Conservation (phyloP, 2,113 vertebrate species). For the Ammodytes marinus region DNA sequence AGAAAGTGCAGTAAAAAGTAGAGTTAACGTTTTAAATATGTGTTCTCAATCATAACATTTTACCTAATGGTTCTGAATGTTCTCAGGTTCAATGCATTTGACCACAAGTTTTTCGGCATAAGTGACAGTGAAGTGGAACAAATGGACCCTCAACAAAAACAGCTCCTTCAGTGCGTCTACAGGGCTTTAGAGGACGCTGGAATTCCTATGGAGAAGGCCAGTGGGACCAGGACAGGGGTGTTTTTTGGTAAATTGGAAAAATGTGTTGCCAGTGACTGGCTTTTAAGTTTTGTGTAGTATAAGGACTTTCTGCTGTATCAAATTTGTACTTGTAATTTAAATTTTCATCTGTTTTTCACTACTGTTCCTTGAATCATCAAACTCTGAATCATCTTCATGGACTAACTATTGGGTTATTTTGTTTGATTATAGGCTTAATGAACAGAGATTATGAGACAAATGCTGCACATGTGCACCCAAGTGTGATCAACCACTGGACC, state of each 20-base stretch:
- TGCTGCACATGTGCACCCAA: conserved; percentile 70
- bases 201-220: conserved; percentile 86
- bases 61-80: background rate
- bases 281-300: background rate
- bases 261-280: background rate
- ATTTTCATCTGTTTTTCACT: background rate
- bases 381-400: background rate
- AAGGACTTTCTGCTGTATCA: background rate
- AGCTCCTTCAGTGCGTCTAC: conserved; percentile 88
- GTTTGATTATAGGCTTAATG: conserved; percentile 86
- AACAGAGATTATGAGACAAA: conserved; percentile 88
- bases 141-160: conserved; percentile 89
- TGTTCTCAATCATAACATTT: background rate
- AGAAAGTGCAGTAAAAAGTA: too few relatives aligned
- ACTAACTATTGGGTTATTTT: background rate
- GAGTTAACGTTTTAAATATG: background rate
- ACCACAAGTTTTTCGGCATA: conserved; percentile 88
- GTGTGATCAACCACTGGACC: conserved; percentile 84
- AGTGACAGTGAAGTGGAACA: conserved; percentile 83
- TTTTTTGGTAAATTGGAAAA: conserved; percentile 82
- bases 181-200: conserved; percentile 88
- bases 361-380: background rate
- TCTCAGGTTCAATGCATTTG: conserved; percentile 87
- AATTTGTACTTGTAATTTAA: background rate
- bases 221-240: conserved; percentile 87